These are phyloP conservation scores for Synanthedon myopaeformis DNA, from an alignment of 2,888 invertebrate species.

Conservation along the genomic window DNA sequence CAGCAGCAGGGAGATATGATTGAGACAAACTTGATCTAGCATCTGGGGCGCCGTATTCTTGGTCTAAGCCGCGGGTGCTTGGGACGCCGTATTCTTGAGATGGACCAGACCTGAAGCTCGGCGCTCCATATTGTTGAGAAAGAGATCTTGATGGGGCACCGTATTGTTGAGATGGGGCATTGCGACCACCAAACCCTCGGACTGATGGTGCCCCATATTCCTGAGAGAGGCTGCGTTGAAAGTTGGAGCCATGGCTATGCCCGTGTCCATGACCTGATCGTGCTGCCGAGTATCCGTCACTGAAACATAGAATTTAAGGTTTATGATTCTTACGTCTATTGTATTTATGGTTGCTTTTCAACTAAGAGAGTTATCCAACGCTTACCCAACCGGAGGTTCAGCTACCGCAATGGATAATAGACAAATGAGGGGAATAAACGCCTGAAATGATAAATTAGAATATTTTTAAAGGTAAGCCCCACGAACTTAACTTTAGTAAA, in stretches of 20 bases:
- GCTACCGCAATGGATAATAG: conserved; percentile 29
- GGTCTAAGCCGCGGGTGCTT: conserved; percentile 23
- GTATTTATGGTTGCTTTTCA: not conserved
- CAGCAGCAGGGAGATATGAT: conserved; percentile 23
- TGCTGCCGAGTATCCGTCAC: conserved; percentile 37
- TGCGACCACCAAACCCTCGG: conserved; percentile 6
- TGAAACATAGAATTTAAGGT: conserved; percentile 9
- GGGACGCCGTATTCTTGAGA: conserved; percentile 25
- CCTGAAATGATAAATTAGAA: conserved; percentile 24
- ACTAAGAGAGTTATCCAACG: not conserved
- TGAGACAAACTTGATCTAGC: conserved; percentile 14
- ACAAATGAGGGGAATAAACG: conserved; percentile 30
- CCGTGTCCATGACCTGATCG: conserved; percentile 14
- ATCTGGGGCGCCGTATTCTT: conserved; percentile 24
- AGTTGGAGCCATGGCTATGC: conserved; percentile 11
- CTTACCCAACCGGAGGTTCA: conserved; percentile 53
- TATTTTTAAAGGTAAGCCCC: no score
- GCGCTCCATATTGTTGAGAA: conserved; percentile 14
- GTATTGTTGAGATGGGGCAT: conserved; percentile 11
- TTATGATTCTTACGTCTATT: not conserved
- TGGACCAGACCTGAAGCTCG: conserved; percentile 9
- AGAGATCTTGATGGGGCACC: conserved; percentile 12
- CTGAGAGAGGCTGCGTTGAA: conserved; percentile 20
- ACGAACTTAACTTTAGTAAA: no score
- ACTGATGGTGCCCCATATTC: conserved; percentile 22